Evolutionary conservation across 2,888 invertebrate species (phyloP).

Genomic region (Acanthosepion lycidas): DNA sequence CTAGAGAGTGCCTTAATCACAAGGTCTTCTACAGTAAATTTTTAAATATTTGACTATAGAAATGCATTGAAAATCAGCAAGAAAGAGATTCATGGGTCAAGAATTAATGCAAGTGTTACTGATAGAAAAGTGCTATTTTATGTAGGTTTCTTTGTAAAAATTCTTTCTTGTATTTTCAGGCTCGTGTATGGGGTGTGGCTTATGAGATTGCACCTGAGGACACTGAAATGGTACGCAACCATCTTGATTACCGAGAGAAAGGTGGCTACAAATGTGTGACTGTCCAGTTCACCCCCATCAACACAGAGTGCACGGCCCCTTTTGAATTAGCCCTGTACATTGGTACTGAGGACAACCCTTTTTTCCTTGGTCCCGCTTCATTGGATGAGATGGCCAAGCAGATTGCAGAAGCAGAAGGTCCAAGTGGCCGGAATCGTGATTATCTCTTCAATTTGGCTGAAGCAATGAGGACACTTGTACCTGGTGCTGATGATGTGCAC

Average conservation of each 20-base stretch:
- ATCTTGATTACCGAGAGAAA: slow-evolving; percentile 92
- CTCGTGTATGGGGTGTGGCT: slow-evolving; percentile 91
- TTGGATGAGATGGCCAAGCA: slow-evolving; percentile 86
- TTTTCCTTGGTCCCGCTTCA: slow-evolving; percentile 85
- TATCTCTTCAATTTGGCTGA: slow-evolving; percentile 90
- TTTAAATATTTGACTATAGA: no score
- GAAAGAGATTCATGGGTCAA: not conserved
- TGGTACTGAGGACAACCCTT: slow-evolving; percentile 86
- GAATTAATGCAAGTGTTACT: not conserved
- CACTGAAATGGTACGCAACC: slow-evolving; percentile 81
- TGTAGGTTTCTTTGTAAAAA: not conserved
- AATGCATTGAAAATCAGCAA: not conserved
- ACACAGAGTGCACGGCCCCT: slow-evolving; percentile 72
- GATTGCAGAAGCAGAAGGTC: slow-evolving; percentile 82
- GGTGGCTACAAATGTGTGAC: slow-evolving; percentile 88
- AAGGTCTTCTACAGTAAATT: no score
- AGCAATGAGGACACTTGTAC: slow-evolving; percentile 84
- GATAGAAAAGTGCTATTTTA: not conserved
- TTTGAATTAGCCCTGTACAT: slow-evolving; percentile 87
- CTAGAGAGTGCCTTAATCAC: no score
- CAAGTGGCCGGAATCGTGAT: slow-evolving; percentile 92
- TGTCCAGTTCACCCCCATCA: slow-evolving; percentile 83
- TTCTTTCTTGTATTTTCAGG: slow-evolving; percentile 72
- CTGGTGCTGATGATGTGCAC: slow-evolving; percentile 83
- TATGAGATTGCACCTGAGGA: slow-evolving; percentile 86